Evolutionary conservation across 2,888 invertebrate genomes (phyloP), one percentile per base, ranked within the genome.

Genomic region (Drosophila atroscutellata): DNA sequence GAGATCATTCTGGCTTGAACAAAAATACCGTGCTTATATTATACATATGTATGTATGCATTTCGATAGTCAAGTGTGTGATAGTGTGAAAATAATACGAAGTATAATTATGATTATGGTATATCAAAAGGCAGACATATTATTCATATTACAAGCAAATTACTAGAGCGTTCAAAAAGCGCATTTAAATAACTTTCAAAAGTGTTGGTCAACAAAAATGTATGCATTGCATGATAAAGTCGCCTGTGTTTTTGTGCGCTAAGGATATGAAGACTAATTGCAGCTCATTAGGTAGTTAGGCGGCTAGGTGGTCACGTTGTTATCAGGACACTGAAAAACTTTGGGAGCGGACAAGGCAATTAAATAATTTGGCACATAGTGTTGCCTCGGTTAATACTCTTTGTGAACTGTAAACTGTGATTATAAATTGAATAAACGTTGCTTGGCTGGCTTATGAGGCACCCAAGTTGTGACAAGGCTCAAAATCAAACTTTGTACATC

Each of bases 231-330:
- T 56, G 76, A 77, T 82, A 82, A 79, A 70, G 71, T 66, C 13
- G 15, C 11, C 20, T 60, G 30, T 18, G 26, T 62, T 47, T 55
- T 62, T 61, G 52, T 47, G 56, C 45, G 34, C 34, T 47, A 47
- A 32, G 63, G 51, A 67, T 75, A 72, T 77, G 61, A 66, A 62
- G 86, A 79, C 68, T 77, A 79, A 85, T 84, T 82, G 70, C 80
- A 64, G 62, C 59, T 85, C 75, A 71, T 86, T 88, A 83, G 72
- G 55, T 64, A 63, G 50, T 65, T 71, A 34, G 56, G 37, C 59
- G 59, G 66, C 36, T 50, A 42, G 62, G 39, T 61, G 70, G 45
- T 63, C 65, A 68, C 71, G 69, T 81, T 62, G 62, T 55, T 83
- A 83, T 73, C 73, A 56, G 51, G 18, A 42, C 39, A 32, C 11